Evolutionary conservation across 2,113 vertebrate genomes (phyloP).

Genomic region (Datnioides undecimradiatus): DNA sequence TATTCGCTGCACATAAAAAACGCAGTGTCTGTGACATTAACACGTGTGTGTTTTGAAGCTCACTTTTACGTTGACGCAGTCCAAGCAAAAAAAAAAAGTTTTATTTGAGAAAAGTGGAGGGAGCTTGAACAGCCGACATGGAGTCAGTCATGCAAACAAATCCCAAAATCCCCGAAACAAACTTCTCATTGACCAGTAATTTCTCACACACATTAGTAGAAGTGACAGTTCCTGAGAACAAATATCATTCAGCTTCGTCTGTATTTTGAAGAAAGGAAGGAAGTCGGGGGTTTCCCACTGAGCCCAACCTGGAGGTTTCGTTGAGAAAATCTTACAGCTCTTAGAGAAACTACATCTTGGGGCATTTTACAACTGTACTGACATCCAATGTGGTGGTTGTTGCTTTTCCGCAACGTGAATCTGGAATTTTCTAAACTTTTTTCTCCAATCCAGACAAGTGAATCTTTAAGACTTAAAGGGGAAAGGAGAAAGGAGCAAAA

Average conservation of each 20-base stretch:
- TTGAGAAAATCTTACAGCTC: not conserved
- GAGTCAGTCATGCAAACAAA: too few relatives aligned
- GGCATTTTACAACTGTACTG: not conserved
- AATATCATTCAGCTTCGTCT: not conserved
- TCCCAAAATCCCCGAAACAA: not conserved
- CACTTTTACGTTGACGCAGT: not conserved
- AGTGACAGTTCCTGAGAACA: not conserved
- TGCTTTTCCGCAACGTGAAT: not conserved
- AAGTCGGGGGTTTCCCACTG: not conserved
- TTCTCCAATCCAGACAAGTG: not conserved
- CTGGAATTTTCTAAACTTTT: not conserved
- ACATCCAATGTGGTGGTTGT: not conserved
- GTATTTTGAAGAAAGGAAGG: not conserved
- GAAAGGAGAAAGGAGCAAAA: too few relatives aligned
- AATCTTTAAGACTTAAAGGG: not conserved
- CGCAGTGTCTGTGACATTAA: too few relatives aligned
- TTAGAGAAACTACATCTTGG: not conserved
- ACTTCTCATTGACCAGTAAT: not conserved
- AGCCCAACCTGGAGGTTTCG: not conserved
- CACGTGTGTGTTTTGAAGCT: not conserved
- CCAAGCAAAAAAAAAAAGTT: not conserved
- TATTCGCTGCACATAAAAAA: not conserved
- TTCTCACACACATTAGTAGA: not conserved
- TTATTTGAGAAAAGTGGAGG: not conserved
- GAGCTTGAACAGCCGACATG: not conserved